A percentile compares a stretch with the other conserved stretches of the same genome.
phyloP scores from a whole-genome alignment of 1,140 invertebrate species.

The Rhizoglyphus robini region DNA sequence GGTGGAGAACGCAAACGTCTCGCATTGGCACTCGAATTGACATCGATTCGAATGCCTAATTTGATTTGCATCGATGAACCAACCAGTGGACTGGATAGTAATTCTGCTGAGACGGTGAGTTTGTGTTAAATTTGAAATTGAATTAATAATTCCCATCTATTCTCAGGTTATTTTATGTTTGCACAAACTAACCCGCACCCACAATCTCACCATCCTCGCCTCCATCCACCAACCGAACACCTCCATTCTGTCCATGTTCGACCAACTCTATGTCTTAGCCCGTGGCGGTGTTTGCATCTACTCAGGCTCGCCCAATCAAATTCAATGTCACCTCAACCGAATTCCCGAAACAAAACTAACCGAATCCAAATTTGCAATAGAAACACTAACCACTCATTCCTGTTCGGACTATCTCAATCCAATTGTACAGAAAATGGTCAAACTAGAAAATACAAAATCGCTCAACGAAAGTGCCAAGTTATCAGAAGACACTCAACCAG shows the following conservation, averaged over 20 bases:
- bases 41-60: conserved; percentile 68
- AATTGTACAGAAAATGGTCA: neutral
- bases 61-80: conserved; percentile 18
- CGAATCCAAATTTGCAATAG: neutral
- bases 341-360: neutral
- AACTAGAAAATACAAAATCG: neutral
- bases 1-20: conserved; percentile 82
- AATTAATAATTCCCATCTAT: conserved; percentile 45
- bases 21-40: conserved; percentile 78
- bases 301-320: neutral
- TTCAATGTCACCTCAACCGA: neutral
- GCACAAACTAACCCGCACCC: conserved; percentile 34
- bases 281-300: conserved; percentile 14
- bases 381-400: neutral
- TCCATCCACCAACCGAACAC: conserved; percentile 19
- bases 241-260: conserved; percentile 2
- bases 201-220: neutral
- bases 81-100: conserved; percentile 31
- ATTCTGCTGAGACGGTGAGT: conserved; percentile 10
- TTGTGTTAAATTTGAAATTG: neutral
- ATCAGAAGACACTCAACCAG: neutral
- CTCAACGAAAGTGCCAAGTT: neutral
- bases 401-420: neutral
- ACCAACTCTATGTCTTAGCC: conserved; percentile 18
- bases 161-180: conserved; percentile 59